Base-by-base conservation (phyloP, 30 jellyfish, hydroid and myxozoan species). In the Rhopilema esculentum region DNA sequence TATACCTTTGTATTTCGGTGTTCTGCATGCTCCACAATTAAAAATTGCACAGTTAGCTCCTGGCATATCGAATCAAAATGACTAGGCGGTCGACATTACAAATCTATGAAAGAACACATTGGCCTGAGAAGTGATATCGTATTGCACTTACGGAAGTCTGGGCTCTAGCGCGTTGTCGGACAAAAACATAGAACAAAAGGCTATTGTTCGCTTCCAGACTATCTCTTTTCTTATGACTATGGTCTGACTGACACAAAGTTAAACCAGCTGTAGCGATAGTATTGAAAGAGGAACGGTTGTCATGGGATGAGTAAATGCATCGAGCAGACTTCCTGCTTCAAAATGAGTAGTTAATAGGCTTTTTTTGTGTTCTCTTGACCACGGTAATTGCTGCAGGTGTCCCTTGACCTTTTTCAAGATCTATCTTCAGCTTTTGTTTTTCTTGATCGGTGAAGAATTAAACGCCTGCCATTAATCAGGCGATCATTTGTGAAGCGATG, bases 1-100 rank as follows among this genome's bases (percentile, higher is more conserved):
- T 31, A 80, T 32, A 8, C 92, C 86, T 65, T 82, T 70, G 79
- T 72, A 66, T 28, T 82, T 84, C 26, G 49, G 12, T 49, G 79
- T 71, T 92, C 98, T 85, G 32, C 87, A 80, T 69, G 75, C 83
- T 57, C 94, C 79, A 72, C 98, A 92, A 19, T 71, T 70, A 79
- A 1, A 92, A 53, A 85, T 86, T 26, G 94, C 77, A 86, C 97
- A 91, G 69, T 91, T 91, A 50, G 91, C 93, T 18, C 94, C 98
- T 28, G 94, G 96, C 98, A 92, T 85, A 40, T 26, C 51, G 28
- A 48, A 40, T 40, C 57, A 40, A 40, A 40, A 40, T 40, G 57
- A 40, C n/a, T n/a, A n/a, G n/a, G n/a, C 57, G 57, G 57, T 40
- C 57, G 57, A 40, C 57, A 40, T 40, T 40, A 40, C 57, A 40